Conservation (phyloP, 2,113 vertebrate species). For the Gambusia affinis region DNA sequence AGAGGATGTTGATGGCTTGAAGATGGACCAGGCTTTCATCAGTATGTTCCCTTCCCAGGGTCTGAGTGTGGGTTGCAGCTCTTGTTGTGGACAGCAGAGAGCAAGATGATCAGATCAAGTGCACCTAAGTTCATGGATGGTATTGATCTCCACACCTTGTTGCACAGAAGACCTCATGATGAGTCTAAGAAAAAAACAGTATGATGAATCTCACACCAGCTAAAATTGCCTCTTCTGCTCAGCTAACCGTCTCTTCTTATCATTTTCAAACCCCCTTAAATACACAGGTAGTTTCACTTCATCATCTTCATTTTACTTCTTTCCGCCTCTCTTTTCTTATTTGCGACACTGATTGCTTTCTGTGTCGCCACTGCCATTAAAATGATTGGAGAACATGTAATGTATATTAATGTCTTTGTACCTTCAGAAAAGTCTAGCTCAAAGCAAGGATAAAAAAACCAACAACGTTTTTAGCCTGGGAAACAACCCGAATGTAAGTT, state of each 20-base stretch:
- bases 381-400: constrained; percentile 65
- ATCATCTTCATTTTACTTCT: constrained; percentile 38
- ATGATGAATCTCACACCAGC: constrained; percentile 48
- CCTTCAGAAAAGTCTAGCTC: constrained; percentile 50
- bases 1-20: constrained; percentile 57
- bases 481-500: too few species aligned
- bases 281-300: constrained; percentile 39
- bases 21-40: constrained; percentile 69
- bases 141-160: constrained; percentile 80
- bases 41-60: constrained; percentile 66
- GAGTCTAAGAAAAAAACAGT: constrained; percentile 59
- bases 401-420: constrained; percentile 71
- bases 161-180: constrained; percentile 66
- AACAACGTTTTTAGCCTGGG: constrained; percentile 17
- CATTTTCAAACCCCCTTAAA: constrained; percentile 50
- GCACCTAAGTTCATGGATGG: constrained; percentile 73
- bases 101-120: constrained; percentile 73
- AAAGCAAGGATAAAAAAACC: constrained; percentile 23
- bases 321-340: constrained; percentile 45
- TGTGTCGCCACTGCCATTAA: constrained; percentile 62
- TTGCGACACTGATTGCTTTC: constrained; percentile 61
- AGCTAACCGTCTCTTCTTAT: constrained; percentile 53
- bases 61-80: constrained; percentile 59
- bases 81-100: constrained; percentile 52
- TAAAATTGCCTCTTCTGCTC: constrained; percentile 63